Percentiles rank a stretch among this genome's conserved stretches.
Evolutionary conservation across 2,113 vertebrate genomes (phyloP).

Genomic region (Xiphias gladius): DNA sequence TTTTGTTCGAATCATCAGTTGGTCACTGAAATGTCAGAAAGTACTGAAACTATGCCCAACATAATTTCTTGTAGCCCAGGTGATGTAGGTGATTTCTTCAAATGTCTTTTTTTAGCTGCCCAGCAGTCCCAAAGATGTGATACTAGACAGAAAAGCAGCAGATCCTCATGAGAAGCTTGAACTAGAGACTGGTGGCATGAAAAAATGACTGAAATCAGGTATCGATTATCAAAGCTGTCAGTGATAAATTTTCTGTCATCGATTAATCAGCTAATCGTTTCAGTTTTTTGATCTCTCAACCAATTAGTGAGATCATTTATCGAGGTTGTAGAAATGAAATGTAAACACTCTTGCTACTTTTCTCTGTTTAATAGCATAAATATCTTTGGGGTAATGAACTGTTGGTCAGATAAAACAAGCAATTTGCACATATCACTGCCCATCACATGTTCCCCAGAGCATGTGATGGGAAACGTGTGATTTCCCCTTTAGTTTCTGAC

Average conservation of each 20-base stretch:
- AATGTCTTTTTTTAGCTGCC: not conserved
- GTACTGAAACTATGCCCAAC: not conserved
- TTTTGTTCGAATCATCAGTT: not conserved
- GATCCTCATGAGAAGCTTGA: not conserved
- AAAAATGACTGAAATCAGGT: not conserved
- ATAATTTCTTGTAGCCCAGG: not conserved
- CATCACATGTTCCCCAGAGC: too few relatives aligned
- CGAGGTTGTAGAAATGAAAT: not conserved
- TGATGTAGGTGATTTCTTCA: not conserved
- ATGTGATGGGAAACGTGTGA: slow-evolving; percentile 9
- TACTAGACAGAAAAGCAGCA: not conserved
- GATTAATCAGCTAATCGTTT: not conserved
- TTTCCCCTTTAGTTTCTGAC: slow-evolving; percentile 14
- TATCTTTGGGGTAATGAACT: not conserved
- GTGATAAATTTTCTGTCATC: not conserved
- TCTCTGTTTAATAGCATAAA: not conserved
- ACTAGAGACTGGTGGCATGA: not conserved
- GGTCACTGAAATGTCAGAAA: slow-evolving; percentile 4
- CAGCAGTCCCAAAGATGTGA: not conserved
- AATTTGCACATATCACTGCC: slow-evolving; percentile 2
- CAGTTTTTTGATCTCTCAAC: not conserved
- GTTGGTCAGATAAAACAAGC: not conserved
- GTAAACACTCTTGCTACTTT: not conserved
- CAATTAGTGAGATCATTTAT: not conserved
- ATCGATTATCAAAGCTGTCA: not conserved